Base-by-base conservation (phyloP, 1,140 invertebrate species). In the Formica selysi region DNA sequence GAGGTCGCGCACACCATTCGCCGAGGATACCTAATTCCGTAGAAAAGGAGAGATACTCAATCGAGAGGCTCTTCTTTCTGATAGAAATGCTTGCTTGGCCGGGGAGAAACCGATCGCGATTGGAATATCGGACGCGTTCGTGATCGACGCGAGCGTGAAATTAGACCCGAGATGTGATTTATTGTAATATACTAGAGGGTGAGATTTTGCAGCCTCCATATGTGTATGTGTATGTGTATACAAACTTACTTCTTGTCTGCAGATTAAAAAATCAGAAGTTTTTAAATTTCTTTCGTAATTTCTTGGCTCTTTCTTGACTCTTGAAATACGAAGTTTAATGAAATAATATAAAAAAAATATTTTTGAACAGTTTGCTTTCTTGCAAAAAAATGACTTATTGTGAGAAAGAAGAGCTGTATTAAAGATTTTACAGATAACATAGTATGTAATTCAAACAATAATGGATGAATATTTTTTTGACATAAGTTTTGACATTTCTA, bases 1-100 rank as follows among this genome's bases (percentile, higher is more conserved):
- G 90, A 91, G 89, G 87, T 91, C 89, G 90, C 76, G 86, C 83
- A 71, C 81, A 87, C 88, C 88, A 73, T 86, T 89, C 86, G 88
- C 70, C 86, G 86, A 73, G 86, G 86, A 90, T 88, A 88, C 84
- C 89, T 79, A 90, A 91, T 91, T 90, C 89, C 68, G 88, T 74
- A 83, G 88, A 90, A 90, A 90, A 88, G 71, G 62, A 85, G 80
- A 90, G 86, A 90, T 73, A 84, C 78, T 74, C 86, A 71, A 81
- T 89, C 85, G 87, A 68, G 74, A 68, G 79, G 67, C 73, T 87
- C 86, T 38, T 41, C 57, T 61, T 54, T 48, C 26, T 32, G 85
- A 89, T 76, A 76, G 70, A 84, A 89, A 86, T 68, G 61, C 36
- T 62, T 44, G 78, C 51, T 67, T 86, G 32, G 65, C 64, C 57